Conservation (phyloP, 2,797 vertebrate species). For the Poecilia picta region DNA sequence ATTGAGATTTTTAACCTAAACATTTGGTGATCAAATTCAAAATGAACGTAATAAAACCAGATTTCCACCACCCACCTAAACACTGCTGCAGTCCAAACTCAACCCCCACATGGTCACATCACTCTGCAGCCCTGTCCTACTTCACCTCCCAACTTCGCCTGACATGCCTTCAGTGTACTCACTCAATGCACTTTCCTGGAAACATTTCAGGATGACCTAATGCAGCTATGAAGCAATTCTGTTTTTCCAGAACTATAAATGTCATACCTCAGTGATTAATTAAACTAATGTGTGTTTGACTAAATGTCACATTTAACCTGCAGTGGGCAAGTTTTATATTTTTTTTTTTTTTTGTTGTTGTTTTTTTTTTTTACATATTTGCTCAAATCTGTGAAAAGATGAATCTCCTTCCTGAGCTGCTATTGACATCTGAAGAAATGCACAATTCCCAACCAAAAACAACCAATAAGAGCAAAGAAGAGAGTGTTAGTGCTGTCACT, state of each 20-base stretch:
- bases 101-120: slow-evolving; percentile 7
- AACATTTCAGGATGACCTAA: not conserved
- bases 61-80: slow-evolving; percentile 3
- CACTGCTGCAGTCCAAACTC: not conserved
- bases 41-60: not conserved
- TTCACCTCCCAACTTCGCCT: not conserved
- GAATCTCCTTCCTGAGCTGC: too few species aligned
- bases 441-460: too few species aligned
- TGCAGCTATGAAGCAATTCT: not conserved
- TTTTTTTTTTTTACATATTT: not conserved
- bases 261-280: not conserved
- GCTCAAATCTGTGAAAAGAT: too few species aligned
- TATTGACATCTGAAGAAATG: too few species aligned
- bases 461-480: too few species aligned
- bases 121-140: not conserved
- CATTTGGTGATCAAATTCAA: not conserved
- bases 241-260: not conserved
- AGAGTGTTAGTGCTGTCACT: too few species aligned
- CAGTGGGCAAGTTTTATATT: not conserved
- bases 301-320: not conserved
- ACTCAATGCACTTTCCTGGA: not conserved
- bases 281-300: not conserved
- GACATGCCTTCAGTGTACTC: not conserved
- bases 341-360: not conserved
- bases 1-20: not conserved